These are phyloP conservation scores for Pyralis farinalis DNA, from an alignment of 2,888 invertebrate species.

Conservation along the genomic window DNA sequence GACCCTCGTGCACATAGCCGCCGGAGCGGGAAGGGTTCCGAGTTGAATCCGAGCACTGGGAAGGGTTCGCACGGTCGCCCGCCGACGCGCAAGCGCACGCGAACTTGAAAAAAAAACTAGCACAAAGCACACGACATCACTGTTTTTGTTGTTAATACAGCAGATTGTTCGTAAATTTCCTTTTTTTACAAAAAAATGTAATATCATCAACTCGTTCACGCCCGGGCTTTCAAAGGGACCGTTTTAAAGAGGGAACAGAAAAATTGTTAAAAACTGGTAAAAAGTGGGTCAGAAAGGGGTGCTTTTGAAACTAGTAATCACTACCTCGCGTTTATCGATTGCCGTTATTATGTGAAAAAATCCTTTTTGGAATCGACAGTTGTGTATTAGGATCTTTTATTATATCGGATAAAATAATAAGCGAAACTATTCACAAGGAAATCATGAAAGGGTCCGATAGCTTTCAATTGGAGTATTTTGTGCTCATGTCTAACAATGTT, in stretches of 20 bases:
- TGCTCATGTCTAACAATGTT: constrained; percentile 1
- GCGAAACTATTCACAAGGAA: constrained; percentile 33
- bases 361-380: constrained; percentile 56
- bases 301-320: constrained; percentile 79
- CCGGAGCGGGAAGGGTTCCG: constrained; percentile 64
- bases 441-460: constrained; percentile 34
- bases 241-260: constrained; percentile 70
- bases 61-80: constrained; percentile 76
- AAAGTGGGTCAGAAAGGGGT: constrained; percentile 81
- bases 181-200: constrained; percentile 73
- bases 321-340: constrained; percentile 74
- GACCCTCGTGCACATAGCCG: constrained; percentile 57
- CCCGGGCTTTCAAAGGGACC: constrained; percentile 76
- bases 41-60: constrained; percentile 55
- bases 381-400: constrained; percentile 61
- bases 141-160: constrained; percentile 78
- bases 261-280: constrained; percentile 76
- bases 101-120: constrained; percentile 75
- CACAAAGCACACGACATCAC: constrained; percentile 71
- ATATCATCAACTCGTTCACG: constrained; percentile 82
- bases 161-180: constrained; percentile 78
- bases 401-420: constrained; percentile 51
- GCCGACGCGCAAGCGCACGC: constrained; percentile 80
- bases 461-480: constrained; percentile 10
- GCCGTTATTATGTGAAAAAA: constrained; percentile 75